A percentile compares a stretch with the other conserved stretches of the same genome.
These are phyloP conservation scores for Macropis europaea DNA, from an alignment of 2,888 invertebrate genomes.

Conservation along the genomic window DNA sequence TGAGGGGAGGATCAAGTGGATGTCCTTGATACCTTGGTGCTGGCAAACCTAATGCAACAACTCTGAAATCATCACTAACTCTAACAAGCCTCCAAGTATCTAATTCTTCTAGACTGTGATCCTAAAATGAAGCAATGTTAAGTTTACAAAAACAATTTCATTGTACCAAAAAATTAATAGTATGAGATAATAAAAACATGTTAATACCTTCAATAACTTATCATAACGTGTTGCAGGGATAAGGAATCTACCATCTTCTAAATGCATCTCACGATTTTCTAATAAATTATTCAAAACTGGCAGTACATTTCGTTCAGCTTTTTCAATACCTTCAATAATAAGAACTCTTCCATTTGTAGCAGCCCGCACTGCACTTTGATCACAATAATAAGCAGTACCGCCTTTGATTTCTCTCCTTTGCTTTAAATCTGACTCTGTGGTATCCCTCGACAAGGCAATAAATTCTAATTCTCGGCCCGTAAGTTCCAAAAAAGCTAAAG, in stretches of 20 bases:
- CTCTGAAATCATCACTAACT: slow-evolving; percentile 95
- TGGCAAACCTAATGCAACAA: slow-evolving; percentile 95
- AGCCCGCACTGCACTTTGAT: slow-evolving; percentile 97
- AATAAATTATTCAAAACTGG: slow-evolving; percentile 97
- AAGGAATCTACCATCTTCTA: slow-evolving; percentile 97
- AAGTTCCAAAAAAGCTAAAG: slow-evolving; percentile 93
- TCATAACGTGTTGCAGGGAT: slow-evolving; percentile 95
- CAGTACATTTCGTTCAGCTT: slow-evolving; percentile 97
- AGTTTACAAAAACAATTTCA: neutral
- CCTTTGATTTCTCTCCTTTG: slow-evolving; percentile 94
- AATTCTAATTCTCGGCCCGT: slow-evolving; percentile 96
- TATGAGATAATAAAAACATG: neutral
- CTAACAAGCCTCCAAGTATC: slow-evolving; percentile 93
- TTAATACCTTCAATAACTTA: slow-evolving; percentile 88
- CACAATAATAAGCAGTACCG: slow-evolving; percentile 94
- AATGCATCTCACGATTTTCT: slow-evolving; percentile 98
- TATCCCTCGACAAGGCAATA: slow-evolving; percentile 95
- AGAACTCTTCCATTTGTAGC: slow-evolving; percentile 93
- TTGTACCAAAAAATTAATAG: neutral
- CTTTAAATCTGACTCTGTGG: slow-evolving; percentile 98
- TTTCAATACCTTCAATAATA: slow-evolving; percentile 97
- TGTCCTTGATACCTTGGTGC: slow-evolving; percentile 94
- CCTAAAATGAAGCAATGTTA: slow-evolving; percentile 80
- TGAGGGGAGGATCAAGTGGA: slow-evolving; percentile 95
- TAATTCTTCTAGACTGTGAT: slow-evolving; percentile 89